phyloP scores from a whole-genome alignment of 2,888 invertebrate species.

The Halocaridina rubra region DNA sequence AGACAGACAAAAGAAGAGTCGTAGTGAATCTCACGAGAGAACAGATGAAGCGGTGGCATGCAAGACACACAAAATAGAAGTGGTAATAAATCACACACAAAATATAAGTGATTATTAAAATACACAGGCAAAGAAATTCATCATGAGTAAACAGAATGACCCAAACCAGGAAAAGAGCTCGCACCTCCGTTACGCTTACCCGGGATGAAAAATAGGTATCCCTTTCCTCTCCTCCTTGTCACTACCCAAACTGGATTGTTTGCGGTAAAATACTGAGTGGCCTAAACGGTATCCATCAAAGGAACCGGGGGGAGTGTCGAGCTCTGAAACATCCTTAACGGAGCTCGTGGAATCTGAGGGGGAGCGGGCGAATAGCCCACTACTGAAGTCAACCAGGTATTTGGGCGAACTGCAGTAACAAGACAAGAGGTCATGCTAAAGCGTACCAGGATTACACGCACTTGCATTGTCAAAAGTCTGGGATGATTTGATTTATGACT shows the following conservation, averaged over 20 bases:
- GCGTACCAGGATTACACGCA: slow-evolving; percentile 40
- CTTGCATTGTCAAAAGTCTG: slow-evolving; percentile 31
- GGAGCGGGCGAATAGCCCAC: slow-evolving; percentile 92
- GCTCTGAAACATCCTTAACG: slow-evolving; percentile 52
- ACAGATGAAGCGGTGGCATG: too few species aligned
- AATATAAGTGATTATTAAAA: too few species aligned
- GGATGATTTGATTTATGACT: slow-evolving; percentile 1
- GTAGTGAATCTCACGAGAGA: too few species aligned
- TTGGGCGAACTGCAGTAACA: slow-evolving; percentile 80
- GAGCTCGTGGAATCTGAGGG: slow-evolving; percentile 77
- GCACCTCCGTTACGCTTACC: too few species aligned
- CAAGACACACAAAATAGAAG: too few species aligned
- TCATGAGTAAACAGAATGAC: too few species aligned
- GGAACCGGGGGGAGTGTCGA: slow-evolving; percentile 57
- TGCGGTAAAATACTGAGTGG: slow-evolving; percentile 51
- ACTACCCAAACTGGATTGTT: slow-evolving; percentile 51
- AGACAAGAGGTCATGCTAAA: slow-evolving; percentile 45
- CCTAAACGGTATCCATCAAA: slow-evolving; percentile 44
- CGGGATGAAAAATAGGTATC: slow-evolving; percentile 53
- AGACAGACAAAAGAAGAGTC: too few species aligned
- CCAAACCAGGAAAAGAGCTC: background rate
- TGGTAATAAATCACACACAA: too few species aligned
- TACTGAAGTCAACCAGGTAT: slow-evolving; percentile 95
- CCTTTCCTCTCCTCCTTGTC: slow-evolving; percentile 54
- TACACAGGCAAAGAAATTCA: too few species aligned